Evolutionary conservation across 2,888 invertebrate species (phyloP).

Genomic region (Cylindroiulus punctatus): DNA sequence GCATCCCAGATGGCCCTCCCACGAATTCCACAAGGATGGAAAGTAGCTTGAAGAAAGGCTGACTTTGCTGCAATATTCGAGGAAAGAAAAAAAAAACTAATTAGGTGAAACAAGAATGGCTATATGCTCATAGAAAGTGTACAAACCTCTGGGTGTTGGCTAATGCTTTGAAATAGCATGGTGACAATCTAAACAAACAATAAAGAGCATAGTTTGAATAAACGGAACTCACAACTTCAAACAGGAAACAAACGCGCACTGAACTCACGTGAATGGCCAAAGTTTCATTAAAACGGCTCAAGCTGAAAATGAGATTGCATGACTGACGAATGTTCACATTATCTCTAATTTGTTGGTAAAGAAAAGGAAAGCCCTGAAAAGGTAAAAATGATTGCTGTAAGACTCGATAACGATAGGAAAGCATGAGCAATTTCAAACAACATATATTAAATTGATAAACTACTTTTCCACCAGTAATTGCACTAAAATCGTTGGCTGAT

Average conservation of each 20-base stretch:
- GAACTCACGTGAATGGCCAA: slow-evolving; percentile 77
- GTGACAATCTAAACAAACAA: slow-evolving; percentile 74
- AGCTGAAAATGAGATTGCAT: slow-evolving; percentile 87
- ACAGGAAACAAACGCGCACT: neutral
- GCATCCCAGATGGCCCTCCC: slow-evolving; percentile 81
- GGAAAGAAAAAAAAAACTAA: slow-evolving; percentile 51
- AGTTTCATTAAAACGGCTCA: slow-evolving; percentile 90
- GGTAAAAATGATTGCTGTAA: neutral
- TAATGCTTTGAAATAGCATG: slow-evolving; percentile 90
- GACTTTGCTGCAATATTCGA: slow-evolving; percentile 73
- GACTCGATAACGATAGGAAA: neutral
- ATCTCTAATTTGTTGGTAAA: slow-evolving; percentile 94
- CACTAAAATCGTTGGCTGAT: slow-evolving; percentile 80
- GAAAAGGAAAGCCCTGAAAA: slow-evolving; percentile 84
- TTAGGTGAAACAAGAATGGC: slow-evolving; percentile 43
- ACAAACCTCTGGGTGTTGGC: slow-evolving; percentile 85
- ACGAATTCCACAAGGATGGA: slow-evolving; percentile 84
- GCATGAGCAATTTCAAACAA: neutral
- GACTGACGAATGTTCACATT: slow-evolving; percentile 92
- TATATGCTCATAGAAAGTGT: neutral
- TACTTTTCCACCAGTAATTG: slow-evolving; percentile 87
- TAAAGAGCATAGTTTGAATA: slow-evolving; percentile 51
- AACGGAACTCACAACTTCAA: neutral
- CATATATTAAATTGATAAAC: neutral
- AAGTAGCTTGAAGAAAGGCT: slow-evolving; percentile 91